These are phyloP conservation scores for Oreotragus oreotragus DNA, from an alignment of 2,113 vertebrate genomes.

Conservation along the genomic window DNA sequence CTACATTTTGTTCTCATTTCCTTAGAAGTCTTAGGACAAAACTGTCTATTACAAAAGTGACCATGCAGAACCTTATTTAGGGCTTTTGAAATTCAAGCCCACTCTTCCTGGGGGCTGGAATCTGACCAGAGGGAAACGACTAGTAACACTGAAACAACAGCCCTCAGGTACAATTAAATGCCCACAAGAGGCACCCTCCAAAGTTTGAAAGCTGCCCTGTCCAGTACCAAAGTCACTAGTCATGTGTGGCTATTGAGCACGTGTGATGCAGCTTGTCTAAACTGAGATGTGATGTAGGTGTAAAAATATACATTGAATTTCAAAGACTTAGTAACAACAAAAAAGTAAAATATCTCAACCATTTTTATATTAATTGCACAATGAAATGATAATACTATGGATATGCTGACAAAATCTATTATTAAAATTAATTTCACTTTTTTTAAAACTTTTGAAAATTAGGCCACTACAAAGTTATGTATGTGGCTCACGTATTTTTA, in stretches of 20 bases:
- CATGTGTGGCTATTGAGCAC: not conserved
- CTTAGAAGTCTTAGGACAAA: constrained; percentile 28
- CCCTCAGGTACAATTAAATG: not conserved
- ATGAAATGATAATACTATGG: not conserved
- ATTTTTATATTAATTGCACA: not conserved
- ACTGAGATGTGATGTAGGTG: not conserved
- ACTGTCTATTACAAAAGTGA: not conserved
- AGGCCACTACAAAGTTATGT: not conserved
- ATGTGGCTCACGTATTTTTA: not conserved
- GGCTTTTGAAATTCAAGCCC: not conserved
- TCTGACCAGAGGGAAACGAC: not conserved
- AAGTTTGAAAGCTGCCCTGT: not conserved
- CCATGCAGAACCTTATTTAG: constrained; percentile 19
- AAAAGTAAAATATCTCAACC: not conserved
- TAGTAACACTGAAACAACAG: not conserved
- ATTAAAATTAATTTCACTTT: not conserved
- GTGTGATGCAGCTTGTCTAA: not conserved
- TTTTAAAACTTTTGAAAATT: not conserved
- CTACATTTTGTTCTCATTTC: not conserved
- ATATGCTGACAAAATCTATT: not conserved
- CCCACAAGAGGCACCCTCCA: not conserved
- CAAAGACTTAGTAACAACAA: not conserved
- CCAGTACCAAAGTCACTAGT: not conserved
- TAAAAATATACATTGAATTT: not conserved
- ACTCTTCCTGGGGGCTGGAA: not conserved